Evolutionary conservation across 2,113 vertebrate species (phyloP), one percentile per base, ranked within the genome.

Genomic region (Stegastes partitus): DNA sequence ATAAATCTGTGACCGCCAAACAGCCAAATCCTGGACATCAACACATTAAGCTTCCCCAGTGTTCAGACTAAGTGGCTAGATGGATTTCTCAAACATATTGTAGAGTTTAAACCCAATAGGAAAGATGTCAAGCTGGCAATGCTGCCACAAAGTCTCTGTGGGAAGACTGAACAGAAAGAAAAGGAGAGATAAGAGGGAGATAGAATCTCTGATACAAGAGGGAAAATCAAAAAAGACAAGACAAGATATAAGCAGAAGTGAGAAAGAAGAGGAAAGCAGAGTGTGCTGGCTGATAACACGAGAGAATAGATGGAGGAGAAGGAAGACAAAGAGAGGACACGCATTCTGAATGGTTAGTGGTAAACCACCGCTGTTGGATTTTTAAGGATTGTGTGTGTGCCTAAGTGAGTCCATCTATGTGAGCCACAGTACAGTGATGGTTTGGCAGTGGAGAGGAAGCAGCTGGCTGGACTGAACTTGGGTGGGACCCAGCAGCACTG

Each of bases 341-440:
- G 26, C 66, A 68, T 71, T 59, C 53, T 54, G 37, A 28, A 49
- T 25, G 74, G 68, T 84, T 81, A 63, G 85, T 22, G 79, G 85
- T 90, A 23, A 67, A 86, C 77, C 82, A 49, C 79, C 53, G 37
- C 68, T 70, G 73, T 23, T 67, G 68, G 51, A 61, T 78, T 83
- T 56, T 18, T 53, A 28, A 57, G 26, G 54, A 11, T 49, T 56
- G 69, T 82, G 65, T 75, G 67, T 63, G 62, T 31, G 70, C 37
- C 26, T 26, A 68, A 66, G 71, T 68, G 31, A 69, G 57, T 75
- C 67, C 76, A 78, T 90, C 73, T 87, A 74, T 80, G 64, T 44
- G 44, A 55, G 68, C 72, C 82, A 65, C 83, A 87, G 72, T 37
- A 66, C 79, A 88, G 55, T 71, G 78, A 78, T 59, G 87, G 71